A percentile compares a stretch with the other conserved stretches of the same genome.
phyloP scores from a whole-genome alignment of 2,113 vertebrate species.

The Scortum barcoo region DNA sequence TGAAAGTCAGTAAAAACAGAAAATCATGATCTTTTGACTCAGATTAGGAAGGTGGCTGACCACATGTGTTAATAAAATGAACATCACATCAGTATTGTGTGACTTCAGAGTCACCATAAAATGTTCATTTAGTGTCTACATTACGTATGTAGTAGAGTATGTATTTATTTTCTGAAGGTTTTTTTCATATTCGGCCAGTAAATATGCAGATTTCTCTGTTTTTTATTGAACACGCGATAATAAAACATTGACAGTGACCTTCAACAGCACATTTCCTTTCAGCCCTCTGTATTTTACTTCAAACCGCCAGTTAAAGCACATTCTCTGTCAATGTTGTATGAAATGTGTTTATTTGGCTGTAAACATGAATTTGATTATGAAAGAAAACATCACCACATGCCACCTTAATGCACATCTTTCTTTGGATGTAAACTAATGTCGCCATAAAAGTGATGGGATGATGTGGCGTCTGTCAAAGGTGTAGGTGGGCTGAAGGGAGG shows the following conservation, averaged over 20 bases:
- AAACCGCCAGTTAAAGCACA: neutral
- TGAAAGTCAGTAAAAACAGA: too few species aligned
- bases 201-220: neutral
- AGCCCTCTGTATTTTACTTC: too few species aligned
- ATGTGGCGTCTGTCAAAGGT: neutral
- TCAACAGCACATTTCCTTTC: neutral
- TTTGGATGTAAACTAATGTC: neutral
- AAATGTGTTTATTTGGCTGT: neutral
- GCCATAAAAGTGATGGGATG: neutral
- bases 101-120: neutral
- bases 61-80: too few species aligned
- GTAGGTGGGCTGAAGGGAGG: neutral
- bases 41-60: too few species aligned
- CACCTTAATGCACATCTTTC: neutral
- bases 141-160: neutral
- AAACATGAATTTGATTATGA: slow-evolving; percentile 3
- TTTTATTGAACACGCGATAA: neutral
- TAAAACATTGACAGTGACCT: too few species aligned
- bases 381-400: neutral
- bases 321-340: neutral
- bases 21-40: too few species aligned
- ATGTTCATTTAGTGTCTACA: neutral
- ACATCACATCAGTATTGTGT: too few species aligned
- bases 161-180: neutral
- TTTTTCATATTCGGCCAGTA: neutral